These are phyloP conservation scores for Oplegnathus fasciatus DNA, from an alignment of 2,113 vertebrate genomes.

Conservation along the genomic window DNA sequence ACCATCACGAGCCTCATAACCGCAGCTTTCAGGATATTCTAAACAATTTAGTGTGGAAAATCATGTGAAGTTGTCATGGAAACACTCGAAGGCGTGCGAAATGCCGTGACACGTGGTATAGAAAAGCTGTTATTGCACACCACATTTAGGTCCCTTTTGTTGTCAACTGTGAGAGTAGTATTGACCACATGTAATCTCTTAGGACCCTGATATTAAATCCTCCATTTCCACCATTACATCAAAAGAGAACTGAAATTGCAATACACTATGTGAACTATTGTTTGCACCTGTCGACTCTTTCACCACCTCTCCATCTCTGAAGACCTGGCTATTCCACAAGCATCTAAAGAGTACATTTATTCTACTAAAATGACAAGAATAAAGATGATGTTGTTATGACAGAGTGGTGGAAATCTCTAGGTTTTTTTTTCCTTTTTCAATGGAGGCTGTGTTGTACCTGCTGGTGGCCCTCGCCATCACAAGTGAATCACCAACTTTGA, in stretches of 20 bases:
- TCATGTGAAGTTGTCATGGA: conserved; percentile 64
- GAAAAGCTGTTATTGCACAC: conserved; percentile 16
- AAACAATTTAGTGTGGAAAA: conserved; percentile 38
- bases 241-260: not conserved
- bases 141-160: conserved; percentile 19
- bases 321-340: not conserved
- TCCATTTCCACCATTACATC: not conserved
- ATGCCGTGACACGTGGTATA: not conserved
- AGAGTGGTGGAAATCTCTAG: not conserved
- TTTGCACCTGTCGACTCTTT: not conserved
- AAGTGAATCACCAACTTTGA: not conserved
- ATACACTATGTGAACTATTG: not conserved
- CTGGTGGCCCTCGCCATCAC: not conserved
- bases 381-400: not conserved
- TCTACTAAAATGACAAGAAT: not conserved
- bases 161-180: not conserved
- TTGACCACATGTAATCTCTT: not conserved
- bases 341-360: not conserved
- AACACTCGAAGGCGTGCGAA: conserved; percentile 23
- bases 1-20: not conserved
- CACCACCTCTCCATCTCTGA: not conserved
- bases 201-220: conserved; percentile 14
- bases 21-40: conserved; percentile 10
- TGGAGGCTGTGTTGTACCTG: not conserved
- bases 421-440: not conserved